These are phyloP conservation scores for Morone saxatilis DNA, from an alignment of 2,113 vertebrate species.

Conservation along the genomic window DNA sequence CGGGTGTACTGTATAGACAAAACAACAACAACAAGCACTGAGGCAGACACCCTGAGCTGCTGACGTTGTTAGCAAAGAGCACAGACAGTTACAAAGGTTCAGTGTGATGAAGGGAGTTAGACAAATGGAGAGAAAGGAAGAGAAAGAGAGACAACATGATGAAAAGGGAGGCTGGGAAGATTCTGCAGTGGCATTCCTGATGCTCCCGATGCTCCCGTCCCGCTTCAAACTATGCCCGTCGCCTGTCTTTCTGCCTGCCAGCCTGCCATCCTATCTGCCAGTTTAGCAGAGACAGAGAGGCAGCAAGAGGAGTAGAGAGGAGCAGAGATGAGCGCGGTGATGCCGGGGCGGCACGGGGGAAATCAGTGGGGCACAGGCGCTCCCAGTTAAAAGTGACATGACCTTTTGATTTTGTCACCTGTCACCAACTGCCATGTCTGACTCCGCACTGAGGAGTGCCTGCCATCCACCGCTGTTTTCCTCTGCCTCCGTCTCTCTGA, in stretches of 20 bases:
- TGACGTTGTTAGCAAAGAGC: conserved; percentile 83
- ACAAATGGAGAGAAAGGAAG: conserved; percentile 66
- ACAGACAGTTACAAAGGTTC: conserved; percentile 85
- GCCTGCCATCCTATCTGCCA: conserved; percentile 80
- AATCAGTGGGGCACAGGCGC: conserved; percentile 96
- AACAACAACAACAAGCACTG: conserved; percentile 73
- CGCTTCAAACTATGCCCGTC: conserved; percentile 82
- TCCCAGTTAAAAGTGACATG: conserved; percentile 98
- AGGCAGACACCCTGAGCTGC: conserved; percentile 74
- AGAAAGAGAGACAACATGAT: conserved; percentile 73
- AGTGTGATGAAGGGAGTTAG: conserved; percentile 77
- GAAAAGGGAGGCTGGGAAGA: conserved; percentile 78
- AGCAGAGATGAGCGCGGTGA: conserved; percentile 74
- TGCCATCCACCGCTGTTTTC: conserved; percentile 77
- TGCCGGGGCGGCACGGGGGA: conserved; percentile 89
- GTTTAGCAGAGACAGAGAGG: conserved; percentile 78
- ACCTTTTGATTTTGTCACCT: conserved; percentile 98
- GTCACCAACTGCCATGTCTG: conserved; percentile 91
- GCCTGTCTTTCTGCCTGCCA: conserved; percentile 80
- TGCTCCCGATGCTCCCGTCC: conserved; percentile 81
- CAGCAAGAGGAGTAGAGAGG: conserved; percentile 63
- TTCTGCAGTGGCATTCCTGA: conserved; percentile 74
- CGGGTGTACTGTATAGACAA: conserved; percentile 71
- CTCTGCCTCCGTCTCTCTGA: conserved; percentile 72
- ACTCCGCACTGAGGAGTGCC: conserved; percentile 79